phyloP scores from a whole-genome alignment of 2,888 invertebrate genomes.

The Drosophila yooni region DNA sequence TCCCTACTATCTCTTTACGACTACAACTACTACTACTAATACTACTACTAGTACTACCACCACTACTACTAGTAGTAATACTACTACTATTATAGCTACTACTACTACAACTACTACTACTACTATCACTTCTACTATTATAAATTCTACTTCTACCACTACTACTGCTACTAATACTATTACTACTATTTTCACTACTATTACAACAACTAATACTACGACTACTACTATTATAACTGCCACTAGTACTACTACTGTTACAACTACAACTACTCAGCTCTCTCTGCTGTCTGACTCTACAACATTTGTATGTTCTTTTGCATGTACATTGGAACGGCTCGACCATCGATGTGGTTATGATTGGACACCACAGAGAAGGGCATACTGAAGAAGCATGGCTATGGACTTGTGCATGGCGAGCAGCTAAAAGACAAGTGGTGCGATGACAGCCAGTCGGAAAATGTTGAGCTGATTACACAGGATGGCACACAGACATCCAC shows the following conservation, averaged over 20 bases:
- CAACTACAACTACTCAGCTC: conserved; percentile 34
- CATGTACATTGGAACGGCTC: conserved; percentile 62
- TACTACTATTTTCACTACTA: background rate
- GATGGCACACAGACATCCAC: conserved; percentile 89
- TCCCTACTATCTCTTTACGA: conserved; percentile 4
- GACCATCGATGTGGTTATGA: conserved; percentile 23
- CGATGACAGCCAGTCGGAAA: conserved; percentile 90
- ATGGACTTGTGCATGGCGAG: conserved; percentile 90
- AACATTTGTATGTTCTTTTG: conserved; percentile 75
- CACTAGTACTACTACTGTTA: background rate
- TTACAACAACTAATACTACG: background rate
- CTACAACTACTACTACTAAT: conserved; percentile 1
- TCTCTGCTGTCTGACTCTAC: conserved; percentile 69
- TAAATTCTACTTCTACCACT: background rate
- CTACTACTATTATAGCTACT: too few species aligned
- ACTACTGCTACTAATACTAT: background rate
- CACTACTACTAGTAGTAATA: background rate
- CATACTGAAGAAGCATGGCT: conserved; percentile 94
- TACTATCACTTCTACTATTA: background rate
- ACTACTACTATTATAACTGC: background rate
- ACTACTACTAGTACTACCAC: background rate
- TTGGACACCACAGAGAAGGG: conserved; percentile 90
- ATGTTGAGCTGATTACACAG: conserved; percentile 89
- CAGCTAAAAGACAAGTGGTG: conserved; percentile 92
- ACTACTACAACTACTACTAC: background rate